These are phyloP conservation scores for Drosophila nannoptera DNA, from an alignment of 1,140 invertebrate genomes.

Conservation along the genomic window DNA sequence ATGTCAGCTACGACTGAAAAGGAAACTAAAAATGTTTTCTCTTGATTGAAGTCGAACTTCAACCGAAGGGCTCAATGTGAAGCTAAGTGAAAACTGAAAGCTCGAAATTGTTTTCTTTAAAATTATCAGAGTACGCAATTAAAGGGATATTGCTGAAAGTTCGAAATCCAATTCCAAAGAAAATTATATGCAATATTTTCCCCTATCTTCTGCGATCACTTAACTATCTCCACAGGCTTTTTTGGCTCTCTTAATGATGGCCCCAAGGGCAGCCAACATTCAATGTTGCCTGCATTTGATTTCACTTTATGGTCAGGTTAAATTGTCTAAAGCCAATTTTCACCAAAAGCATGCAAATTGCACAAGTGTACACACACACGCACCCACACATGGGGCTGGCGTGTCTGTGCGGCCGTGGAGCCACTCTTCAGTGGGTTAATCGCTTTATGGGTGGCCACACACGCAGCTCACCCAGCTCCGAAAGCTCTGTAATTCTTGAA, in stretches of 20 bases:
- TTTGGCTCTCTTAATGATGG: slow-evolving; percentile 30
- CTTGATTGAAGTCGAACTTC: no score
- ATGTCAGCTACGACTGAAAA: slow-evolving; percentile 23
- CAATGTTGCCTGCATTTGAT: slow-evolving; percentile 37
- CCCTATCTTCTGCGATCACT: background rate
- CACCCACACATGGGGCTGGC: background rate
- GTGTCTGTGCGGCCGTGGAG: slow-evolving; percentile 7
- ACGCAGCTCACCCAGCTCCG: slow-evolving; percentile 26
- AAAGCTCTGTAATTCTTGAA: slow-evolving; percentile 30
- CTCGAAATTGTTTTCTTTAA: no score
- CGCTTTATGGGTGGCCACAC: slow-evolving; percentile 33
- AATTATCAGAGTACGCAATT: no score
- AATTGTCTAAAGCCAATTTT: slow-evolving; percentile 50
- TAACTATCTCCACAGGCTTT: slow-evolving; percentile 7
- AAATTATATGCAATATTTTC: background rate
- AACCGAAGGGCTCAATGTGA: no score
- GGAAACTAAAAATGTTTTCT: background rate
- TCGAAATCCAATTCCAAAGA: no score
- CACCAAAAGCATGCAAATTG: slow-evolving; percentile 48
- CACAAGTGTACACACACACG: slow-evolving; percentile 16
- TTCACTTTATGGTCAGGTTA: slow-evolving; percentile 43
- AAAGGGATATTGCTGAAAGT: no score
- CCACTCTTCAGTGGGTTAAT: slow-evolving; percentile 21
- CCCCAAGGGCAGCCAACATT: slow-evolving; percentile 42
- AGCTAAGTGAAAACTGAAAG: no score